Evolutionary conservation across 1,140 invertebrate genomes (phyloP), one percentile per base, ranked within the genome.

Genomic region (Anastrepha obliqua): DNA sequence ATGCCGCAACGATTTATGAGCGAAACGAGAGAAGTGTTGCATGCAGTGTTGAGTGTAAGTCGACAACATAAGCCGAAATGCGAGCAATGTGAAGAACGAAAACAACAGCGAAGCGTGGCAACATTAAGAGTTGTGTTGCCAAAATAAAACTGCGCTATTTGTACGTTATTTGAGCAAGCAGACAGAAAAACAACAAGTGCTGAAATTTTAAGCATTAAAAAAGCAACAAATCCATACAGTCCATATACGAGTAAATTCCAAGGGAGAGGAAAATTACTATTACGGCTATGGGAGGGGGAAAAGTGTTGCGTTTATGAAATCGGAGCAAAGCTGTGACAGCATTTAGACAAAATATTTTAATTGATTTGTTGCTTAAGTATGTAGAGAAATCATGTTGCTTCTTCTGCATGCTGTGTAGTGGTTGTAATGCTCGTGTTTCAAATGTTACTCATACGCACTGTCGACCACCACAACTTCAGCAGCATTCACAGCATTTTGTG

Each of bases 1-100:
- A 90, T 92, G 67, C 67, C 15, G 15, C 89, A 90, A 90, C 91
- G 90, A 92, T 92, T 92, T 92, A 91, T 85, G 81, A 59, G 81
- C 15, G 51, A 29, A 85, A 85, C 20, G 51, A 29, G 81, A 29
- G 81, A 47, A 74, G 0, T 6, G 11, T 8, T 11, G 51, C 51
- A 55, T 11, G 51, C 51, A 55, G 51, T 11, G 51, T 11, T 55
- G 11, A 55, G 51, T 8, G 51, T 11, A 11, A 13, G 64, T 42
- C 64, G 3, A 20, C 64, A 13, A 39, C 64, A 67, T 67, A 20
- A 29, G 8, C 20, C 13, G 29, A 20, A 67, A 29, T 9, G 29
- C 64, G 64, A 42, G 29, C 11, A 42, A 67, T 39, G 64, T 11
- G 8, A 11, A 39, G 39, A 20, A 20, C 8, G 11, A 42, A 42